A percentile compares a stretch with the other conserved stretches of the same genome.
phyloP scores from a whole-genome alignment of 2,113 vertebrate genomes.

The Pogonocichla stellata region DNA sequence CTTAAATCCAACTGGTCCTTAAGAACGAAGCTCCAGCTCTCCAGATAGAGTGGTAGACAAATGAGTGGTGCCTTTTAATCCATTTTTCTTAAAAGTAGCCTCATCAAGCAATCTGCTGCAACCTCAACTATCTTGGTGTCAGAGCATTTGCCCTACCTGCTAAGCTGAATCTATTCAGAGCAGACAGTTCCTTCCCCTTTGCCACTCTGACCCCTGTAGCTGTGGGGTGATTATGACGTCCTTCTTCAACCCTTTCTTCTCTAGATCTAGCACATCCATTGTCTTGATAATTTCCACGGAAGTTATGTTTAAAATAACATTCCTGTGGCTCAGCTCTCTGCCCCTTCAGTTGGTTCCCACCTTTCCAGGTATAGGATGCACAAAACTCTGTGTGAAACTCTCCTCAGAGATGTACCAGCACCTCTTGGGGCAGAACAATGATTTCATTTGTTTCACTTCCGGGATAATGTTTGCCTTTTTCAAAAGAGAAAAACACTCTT shows the following conservation, averaged over 20 bases:
- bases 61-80: not conserved
- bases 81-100: not conserved
- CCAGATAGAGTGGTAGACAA: not conserved
- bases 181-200: not conserved
- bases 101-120: not conserved
- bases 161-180: not conserved
- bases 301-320: not conserved
- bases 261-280: not conserved
- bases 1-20: not conserved
- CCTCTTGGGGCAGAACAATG: not conserved
- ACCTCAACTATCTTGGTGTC: not conserved
- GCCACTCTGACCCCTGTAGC: not conserved
- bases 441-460: not conserved
- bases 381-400: not conserved
- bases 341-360: not conserved
- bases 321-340: not conserved
- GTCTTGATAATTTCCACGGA: not conserved
- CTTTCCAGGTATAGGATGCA: not conserved
- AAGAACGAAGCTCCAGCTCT: not conserved
- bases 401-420: not conserved
- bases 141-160: not conserved
- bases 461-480: not conserved
- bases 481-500: not conserved
- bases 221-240: accelerated
- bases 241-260: not conserved